Base-by-base conservation (phyloP, 1,140 invertebrate species). In the Drosophila ambigua region DNA sequence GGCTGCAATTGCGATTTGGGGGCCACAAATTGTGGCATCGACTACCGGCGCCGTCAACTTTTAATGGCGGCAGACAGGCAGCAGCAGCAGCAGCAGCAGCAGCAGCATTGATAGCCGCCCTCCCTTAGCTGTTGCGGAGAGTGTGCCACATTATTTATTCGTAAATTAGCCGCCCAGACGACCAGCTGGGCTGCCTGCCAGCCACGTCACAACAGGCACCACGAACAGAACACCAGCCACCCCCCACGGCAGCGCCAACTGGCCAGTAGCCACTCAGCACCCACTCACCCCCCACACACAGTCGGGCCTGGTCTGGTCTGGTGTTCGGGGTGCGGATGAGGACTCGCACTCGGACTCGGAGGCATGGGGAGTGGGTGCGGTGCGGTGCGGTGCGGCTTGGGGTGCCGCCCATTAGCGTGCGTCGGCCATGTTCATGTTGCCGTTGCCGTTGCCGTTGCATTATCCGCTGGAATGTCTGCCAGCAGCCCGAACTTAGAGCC, bases 61-160 rank as follows among this genome's bases (percentile, higher is more conserved):
- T 74, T 66, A 74, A 75, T 65, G 60, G 61, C 53, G 53, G 48
- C 62, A 24, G 41, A 20, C 20, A 20, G 20, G 20, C 20, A 20
- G 20, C 16, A 16, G 16, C 16, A 16, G 16, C 16, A 16, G 16
- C 16, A 16, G 16, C 16, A 16, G 16, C 16, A 16, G 43, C 44
- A 23, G 31, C 39, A 46, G 49, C 69, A 20, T 20, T 20, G 23
- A 63, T 15, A 23, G n/a, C 41, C 53, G 31, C 61, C 45, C 61
- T 65, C 66, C 53, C 65, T 67, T 8, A 26, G 41, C 53, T 45
- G 26, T 45, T 20, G n/a, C 4, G 16, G 43, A 16, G 53, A 48
- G 15, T 26, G 58, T 67, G 55, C 62, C 63, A 68, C 74, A 85
- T 85, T 76, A 85, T 85, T 85, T 85, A 85, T 87, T 72, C 59